Conservation (phyloP, 1,140 invertebrate species). For the Drosophila santomea region DNA sequence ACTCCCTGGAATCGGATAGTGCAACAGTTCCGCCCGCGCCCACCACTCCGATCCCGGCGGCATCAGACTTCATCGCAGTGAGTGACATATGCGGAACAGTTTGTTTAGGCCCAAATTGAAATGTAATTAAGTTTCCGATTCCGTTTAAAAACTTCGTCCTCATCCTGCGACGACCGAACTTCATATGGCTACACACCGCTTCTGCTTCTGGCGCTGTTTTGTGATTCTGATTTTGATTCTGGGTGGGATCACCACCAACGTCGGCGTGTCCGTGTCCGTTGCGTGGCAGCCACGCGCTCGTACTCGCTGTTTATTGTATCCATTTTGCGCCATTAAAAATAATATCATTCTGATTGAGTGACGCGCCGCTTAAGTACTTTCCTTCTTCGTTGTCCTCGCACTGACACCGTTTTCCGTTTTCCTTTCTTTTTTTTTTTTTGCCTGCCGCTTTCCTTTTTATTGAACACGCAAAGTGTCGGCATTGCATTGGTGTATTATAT, state of each 20-base stretch:
- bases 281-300: constrained; percentile 62
- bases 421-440: constrained; percentile 42
- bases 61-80: constrained; percentile 56
- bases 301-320: constrained; percentile 69
- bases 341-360: constrained; percentile 82
- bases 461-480: constrained; percentile 77
- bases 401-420: constrained; percentile 70
- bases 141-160: constrained; percentile 39
- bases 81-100: constrained; percentile 71
- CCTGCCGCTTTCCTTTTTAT: constrained; percentile 48
- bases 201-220: not conserved
- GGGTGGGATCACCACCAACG: constrained; percentile 19
- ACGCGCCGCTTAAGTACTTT: constrained; percentile 81
- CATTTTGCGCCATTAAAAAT: constrained; percentile 80
- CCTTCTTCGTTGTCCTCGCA: constrained; percentile 68
- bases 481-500: constrained; percentile 18
- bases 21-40: constrained; percentile 55
- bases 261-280: constrained; percentile 35
- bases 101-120: constrained; percentile 74
- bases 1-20: constrained; percentile 61
- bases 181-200: constrained; percentile 34
- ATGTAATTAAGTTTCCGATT: constrained; percentile 75
- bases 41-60: constrained; percentile 42
- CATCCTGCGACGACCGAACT: constrained; percentile 60
- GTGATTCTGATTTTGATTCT: constrained; percentile 6